Conservation (phyloP, 2,797 vertebrate species). For the Coreius guichenoti region DNA sequence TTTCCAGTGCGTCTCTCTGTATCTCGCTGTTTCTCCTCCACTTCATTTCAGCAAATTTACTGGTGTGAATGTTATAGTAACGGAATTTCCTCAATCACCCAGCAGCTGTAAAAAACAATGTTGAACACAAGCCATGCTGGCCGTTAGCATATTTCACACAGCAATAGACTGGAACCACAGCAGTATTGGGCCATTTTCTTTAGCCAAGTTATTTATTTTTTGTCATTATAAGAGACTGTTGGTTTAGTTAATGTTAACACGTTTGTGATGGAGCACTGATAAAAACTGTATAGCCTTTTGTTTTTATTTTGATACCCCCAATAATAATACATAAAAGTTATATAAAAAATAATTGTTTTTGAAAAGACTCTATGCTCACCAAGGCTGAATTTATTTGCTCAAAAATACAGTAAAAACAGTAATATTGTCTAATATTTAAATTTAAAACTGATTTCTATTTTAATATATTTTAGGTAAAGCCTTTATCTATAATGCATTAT, state of each 20-base stretch:
- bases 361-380: background rate
- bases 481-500: too few relatives aligned
- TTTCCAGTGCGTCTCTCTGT: slow-evolving; percentile 9
- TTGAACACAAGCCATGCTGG: slow-evolving; percentile 16
- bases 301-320: background rate
- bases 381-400: background rate
- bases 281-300: background rate
- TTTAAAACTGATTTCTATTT: background rate
- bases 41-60: slow-evolving; percentile 25
- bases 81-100: slow-evolving; percentile 15
- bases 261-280: background rate
- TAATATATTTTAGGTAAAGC: too few relatives aligned
- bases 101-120: slow-evolving; percentile 38
- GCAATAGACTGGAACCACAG: slow-evolving; percentile 11
- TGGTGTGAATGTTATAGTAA: slow-evolving; percentile 32
- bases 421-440: background rate
- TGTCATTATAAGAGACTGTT: background rate
- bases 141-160: background rate
- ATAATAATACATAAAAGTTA: background rate
- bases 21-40: background rate
- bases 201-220: slow-evolving; percentile 14
- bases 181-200: background rate
- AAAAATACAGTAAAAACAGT: background rate
- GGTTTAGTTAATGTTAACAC: background rate
- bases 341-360: background rate